Evolutionary conservation across 2,797 vertebrate species (phyloP).

Genomic region (Pteronotus mesoamericanus): DNA sequence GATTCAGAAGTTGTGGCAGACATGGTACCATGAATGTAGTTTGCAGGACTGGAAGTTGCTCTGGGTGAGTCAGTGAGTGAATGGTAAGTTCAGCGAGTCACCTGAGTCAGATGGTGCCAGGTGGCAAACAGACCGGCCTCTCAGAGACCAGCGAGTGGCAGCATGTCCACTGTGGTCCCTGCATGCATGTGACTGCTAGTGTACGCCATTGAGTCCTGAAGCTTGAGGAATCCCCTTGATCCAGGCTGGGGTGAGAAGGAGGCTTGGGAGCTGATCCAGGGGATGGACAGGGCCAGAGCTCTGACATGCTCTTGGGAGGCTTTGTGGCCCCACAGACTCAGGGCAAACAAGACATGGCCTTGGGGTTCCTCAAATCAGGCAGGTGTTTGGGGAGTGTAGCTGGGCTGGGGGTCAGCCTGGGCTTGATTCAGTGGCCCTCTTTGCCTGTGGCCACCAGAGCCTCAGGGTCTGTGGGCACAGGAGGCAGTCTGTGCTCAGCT

Average conservation of each 20-base stretch:
- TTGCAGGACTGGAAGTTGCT: too few species aligned
- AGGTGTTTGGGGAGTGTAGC: not conserved
- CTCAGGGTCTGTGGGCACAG: conserved; percentile 10
- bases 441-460: not conserved
- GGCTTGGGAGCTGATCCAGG: not conserved
- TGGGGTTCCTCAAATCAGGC: not conserved
- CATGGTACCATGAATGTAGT: not conserved
- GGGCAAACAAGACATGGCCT: not conserved
- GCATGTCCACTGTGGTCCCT: not conserved
- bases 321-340: not conserved
- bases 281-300: not conserved
- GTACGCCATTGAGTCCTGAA: not conserved
- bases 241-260: not conserved
- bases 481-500: too few species aligned
- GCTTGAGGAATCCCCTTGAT: not conserved
- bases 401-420: not conserved
- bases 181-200: not conserved
- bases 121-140: too few species aligned
- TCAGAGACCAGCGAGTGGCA: not conserved
- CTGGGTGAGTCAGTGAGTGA: too few species aligned
- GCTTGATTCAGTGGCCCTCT: not conserved
- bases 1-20: not conserved
- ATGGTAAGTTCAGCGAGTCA: too few species aligned
- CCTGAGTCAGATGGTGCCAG: too few species aligned
- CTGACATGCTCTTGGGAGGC: not conserved